Evolutionary conservation across 2,797 vertebrate genomes (phyloP).

Genomic region (Synanceia verrucosa): DNA sequence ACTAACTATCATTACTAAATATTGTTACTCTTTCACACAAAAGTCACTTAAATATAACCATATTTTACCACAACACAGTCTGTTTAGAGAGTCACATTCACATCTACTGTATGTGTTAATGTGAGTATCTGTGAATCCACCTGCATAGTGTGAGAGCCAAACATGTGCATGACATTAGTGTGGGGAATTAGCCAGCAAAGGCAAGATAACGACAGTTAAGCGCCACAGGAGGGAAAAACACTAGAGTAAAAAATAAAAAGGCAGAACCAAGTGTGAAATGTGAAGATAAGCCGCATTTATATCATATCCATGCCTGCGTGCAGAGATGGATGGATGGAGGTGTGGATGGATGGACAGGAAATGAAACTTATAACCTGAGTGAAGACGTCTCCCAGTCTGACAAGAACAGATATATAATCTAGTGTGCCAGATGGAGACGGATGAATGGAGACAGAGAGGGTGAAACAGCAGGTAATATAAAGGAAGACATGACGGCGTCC

Average conservation of each 20-base stretch:
- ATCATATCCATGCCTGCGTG: constrained; percentile 1
- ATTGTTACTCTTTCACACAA: not conserved
- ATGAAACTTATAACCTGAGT: constrained; percentile 60
- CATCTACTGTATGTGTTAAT: not conserved
- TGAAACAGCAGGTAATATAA: constrained; percentile 43
- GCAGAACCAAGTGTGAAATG: constrained; percentile 32
- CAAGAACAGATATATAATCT: constrained; percentile 61
- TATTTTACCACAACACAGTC: not conserved
- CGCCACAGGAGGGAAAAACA: not conserved
- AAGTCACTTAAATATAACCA: not conserved
- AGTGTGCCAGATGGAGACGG: constrained; percentile 47
- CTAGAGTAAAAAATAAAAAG: not conserved
- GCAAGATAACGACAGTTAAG: not conserved
- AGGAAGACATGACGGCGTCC: constrained; percentile 33
- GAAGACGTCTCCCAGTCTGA: constrained; percentile 60
- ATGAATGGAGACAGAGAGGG: constrained; percentile 40
- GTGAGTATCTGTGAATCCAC: not conserved
- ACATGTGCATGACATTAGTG: not conserved
- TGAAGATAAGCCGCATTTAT: constrained; percentile 12
- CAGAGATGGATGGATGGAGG: constrained; percentile 35
- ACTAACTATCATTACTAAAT: not conserved
- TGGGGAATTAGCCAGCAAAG: not conserved
- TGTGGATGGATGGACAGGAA: constrained; percentile 54
- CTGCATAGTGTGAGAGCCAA: not conserved
- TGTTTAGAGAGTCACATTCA: not conserved